Evolutionary conservation across 2,888 invertebrate genomes (phyloP).

Genomic region (Leucoma salicis): DNA sequence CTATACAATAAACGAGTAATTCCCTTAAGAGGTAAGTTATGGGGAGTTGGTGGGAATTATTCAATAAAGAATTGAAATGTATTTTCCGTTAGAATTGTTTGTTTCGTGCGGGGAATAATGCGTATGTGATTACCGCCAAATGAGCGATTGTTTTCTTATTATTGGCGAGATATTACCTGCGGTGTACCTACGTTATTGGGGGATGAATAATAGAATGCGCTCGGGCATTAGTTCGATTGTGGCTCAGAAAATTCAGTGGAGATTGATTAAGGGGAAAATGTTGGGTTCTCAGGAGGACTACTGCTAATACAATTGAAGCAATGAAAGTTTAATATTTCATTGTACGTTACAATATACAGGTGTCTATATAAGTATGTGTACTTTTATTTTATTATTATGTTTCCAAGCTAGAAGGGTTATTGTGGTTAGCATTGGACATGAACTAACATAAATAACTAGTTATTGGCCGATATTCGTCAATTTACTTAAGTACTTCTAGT

Average conservation of each 20-base stretch:
- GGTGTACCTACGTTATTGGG: conserved; percentile 11
- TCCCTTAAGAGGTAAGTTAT: conserved; percentile 50
- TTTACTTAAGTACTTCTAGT: too few species aligned
- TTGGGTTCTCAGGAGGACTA: conserved; percentile 10
- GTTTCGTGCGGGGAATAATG: conserved; percentile 50
- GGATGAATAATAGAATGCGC: conserved; percentile 31
- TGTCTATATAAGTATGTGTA: too few species aligned
- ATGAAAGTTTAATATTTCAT: too few species aligned
- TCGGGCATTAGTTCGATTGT: conserved; percentile 28
- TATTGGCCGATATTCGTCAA: too few species aligned
- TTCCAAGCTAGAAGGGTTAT: too few species aligned
- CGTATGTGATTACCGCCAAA: conserved; percentile 46
- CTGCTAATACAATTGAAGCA: not conserved
- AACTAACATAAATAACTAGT: too few species aligned
- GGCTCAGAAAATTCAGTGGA: conserved; percentile 10
- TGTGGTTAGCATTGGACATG: too few species aligned
- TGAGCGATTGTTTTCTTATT: conserved; percentile 42
- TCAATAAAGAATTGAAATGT: conserved; percentile 68
- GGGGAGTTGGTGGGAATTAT: conserved; percentile 40
- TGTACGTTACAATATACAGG: too few species aligned
- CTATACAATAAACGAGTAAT: conserved; percentile 29
- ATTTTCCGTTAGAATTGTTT: conserved; percentile 57
- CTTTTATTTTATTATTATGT: too few species aligned
- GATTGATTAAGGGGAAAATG: conserved; percentile 4
- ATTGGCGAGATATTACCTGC: conserved; percentile 21